Evolutionary conservation across 2,888 invertebrate species (phyloP).

Genomic region (Pseudococcus viburni): DNA sequence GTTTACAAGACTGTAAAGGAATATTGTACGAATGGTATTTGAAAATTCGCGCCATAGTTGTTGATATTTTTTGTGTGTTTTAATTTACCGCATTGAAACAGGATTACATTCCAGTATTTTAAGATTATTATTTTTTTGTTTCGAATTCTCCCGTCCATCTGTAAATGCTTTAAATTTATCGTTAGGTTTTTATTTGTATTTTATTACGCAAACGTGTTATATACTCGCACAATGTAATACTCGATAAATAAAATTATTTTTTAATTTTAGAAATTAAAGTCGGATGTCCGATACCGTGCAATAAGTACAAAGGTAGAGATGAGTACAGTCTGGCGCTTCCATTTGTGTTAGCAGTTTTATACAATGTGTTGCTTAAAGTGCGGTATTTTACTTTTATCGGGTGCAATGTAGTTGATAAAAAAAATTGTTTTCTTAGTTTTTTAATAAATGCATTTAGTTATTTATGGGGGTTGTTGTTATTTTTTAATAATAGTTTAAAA

Average conservation of each 20-base stretch:
- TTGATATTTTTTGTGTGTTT: slow-evolving; percentile 10
- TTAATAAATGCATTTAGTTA: slow-evolving; percentile 65
- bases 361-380: slow-evolving; percentile 37
- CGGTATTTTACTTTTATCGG: slow-evolving; percentile 53
- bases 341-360: slow-evolving; percentile 47
- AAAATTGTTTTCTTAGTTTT: slow-evolving; percentile 62
- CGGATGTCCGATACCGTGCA: slow-evolving; percentile 50
- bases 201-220: slow-evolving; percentile 52
- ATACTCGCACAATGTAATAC: slow-evolving; percentile 55
- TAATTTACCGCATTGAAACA: slow-evolving; percentile 7
- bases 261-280: slow-evolving; percentile 25
- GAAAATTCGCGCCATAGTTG: slow-evolving; percentile 39
- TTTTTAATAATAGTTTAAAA: background rate
- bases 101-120: slow-evolving; percentile 50
- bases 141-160: slow-evolving; percentile 53
- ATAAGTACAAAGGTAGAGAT: slow-evolving; percentile 38
- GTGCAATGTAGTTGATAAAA: slow-evolving; percentile 63
- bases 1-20: slow-evolving; percentile 35
- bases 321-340: slow-evolving; percentile 47
- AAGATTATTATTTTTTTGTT: slow-evolving; percentile 29
- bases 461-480: background rate
- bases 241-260: slow-evolving; percentile 35
- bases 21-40: slow-evolving; percentile 16
- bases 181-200: slow-evolving; percentile 45
- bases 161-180: slow-evolving; percentile 43